A percentile compares a stretch with the other conserved stretches of the same genome.
Conservation (phyloP, 1,140 invertebrate species). For the Drosophila sp. region DNA sequence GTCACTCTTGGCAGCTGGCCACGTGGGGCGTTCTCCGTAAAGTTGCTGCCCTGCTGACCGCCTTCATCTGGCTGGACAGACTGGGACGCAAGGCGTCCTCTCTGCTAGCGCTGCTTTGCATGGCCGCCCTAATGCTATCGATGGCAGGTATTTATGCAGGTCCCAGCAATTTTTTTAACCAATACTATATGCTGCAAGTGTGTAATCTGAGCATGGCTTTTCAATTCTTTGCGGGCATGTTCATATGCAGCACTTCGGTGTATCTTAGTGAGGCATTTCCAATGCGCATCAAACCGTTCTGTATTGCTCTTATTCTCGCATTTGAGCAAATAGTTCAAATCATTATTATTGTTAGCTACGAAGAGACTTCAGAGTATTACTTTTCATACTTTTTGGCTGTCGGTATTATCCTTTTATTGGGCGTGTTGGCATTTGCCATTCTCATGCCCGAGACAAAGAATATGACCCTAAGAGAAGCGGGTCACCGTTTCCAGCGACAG, state of each 20-base stretch:
- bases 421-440: slow-evolving; percentile 42
- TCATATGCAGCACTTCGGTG: slow-evolving; percentile 48
- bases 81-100: slow-evolving; percentile 59
- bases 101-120: slow-evolving; percentile 50
- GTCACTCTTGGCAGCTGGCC: slow-evolving; percentile 48
- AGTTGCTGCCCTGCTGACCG: slow-evolving; percentile 37
- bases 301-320: slow-evolving; percentile 51
- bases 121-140: slow-evolving; percentile 58
- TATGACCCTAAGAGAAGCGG: slow-evolving; percentile 57
- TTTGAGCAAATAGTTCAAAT: slow-evolving; percentile 68
- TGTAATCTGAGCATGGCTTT: slow-evolving; percentile 48
- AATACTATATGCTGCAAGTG: slow-evolving; percentile 43
- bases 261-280: slow-evolving; percentile 74
- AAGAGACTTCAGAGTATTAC: background rate
- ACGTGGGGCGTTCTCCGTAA: slow-evolving; percentile 47
- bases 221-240: slow-evolving; percentile 68
- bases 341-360: slow-evolving; percentile 52
- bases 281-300: slow-evolving; percentile 53
- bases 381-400: slow-evolving; percentile 55
- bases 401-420: slow-evolving; percentile 59
- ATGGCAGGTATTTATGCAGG: slow-evolving; percentile 54
- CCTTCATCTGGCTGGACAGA: slow-evolving; percentile 43
- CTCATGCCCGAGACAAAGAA: slow-evolving; percentile 65
- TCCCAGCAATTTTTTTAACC: background rate
- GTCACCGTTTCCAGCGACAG: slow-evolving; percentile 50